Conservation (phyloP, 1,140 invertebrate genomes). For the Ceratosolen solmsi region DNA sequence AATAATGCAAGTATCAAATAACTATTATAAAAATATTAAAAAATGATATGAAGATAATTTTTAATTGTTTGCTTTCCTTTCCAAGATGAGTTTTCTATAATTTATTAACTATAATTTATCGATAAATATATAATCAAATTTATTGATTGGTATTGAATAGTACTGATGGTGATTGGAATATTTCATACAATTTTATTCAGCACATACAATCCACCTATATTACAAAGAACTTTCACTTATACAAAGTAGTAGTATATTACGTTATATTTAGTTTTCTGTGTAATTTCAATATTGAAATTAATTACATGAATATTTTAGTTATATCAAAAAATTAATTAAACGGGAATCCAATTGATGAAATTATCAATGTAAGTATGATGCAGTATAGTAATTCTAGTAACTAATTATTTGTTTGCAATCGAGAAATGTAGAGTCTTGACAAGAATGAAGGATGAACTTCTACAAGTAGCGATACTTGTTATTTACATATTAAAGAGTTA, state of each 20-base stretch:
- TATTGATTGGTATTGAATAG: neutral
- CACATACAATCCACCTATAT: no score
- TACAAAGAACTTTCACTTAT: neutral
- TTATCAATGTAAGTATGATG: neutral
- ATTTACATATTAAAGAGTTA: neutral
- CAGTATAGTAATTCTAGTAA: conserved; percentile 20
- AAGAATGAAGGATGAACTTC: conserved; percentile 31
- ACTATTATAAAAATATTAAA: neutral
- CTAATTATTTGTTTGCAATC: neutral
- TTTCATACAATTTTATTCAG: neutral
- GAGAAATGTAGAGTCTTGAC: neutral
- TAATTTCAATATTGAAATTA: neutral
- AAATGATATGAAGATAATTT: neutral
- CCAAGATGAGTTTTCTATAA: no score
- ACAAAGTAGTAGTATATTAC: neutral
- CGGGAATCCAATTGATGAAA: neutral
- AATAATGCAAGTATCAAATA: neutral
- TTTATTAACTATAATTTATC: no score
- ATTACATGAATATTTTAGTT: neutral
- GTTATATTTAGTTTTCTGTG: neutral
- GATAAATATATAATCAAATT: neutral
- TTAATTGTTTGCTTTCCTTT: no score
- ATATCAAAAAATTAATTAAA: neutral
- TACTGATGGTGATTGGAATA: neutral
- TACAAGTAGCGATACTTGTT: neutral